These are phyloP conservation scores for Molorchus minor DNA, from an alignment of 2,888 invertebrate genomes.

Conservation along the genomic window DNA sequence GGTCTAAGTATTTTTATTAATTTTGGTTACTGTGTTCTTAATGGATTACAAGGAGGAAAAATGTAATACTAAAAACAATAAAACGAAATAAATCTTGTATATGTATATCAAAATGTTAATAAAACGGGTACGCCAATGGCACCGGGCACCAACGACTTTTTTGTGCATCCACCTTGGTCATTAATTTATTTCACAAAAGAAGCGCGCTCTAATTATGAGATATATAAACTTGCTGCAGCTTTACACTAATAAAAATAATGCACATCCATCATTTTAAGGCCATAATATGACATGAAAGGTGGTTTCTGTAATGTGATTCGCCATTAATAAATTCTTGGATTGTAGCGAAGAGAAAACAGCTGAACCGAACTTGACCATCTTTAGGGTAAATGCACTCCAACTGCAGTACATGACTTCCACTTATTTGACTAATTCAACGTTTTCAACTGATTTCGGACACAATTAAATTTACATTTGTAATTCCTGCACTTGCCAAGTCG, in stretches of 20 bases:
- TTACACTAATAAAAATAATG: conserved; percentile 39
- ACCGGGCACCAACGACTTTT: conserved; percentile 8
- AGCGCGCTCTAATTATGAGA: conserved; percentile 44
- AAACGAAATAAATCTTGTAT: too few species aligned
- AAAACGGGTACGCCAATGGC: conserved; percentile 2
- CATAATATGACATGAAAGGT: conserved; percentile 46
- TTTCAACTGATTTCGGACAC: conserved; percentile 9
- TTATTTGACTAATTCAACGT: conserved; percentile 21
- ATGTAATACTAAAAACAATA: too few species aligned
- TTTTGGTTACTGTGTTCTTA: too few species aligned
- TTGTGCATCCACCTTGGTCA: conserved; percentile 33
- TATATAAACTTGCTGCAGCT: conserved; percentile 44
- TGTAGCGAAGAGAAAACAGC: conserved; percentile 13
- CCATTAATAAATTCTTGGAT: conserved; percentile 19
- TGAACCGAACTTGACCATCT: conserved; percentile 15
- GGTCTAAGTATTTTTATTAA: too few species aligned
- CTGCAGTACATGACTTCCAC: conserved; percentile 7
- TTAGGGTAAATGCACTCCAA: conserved; percentile 21
- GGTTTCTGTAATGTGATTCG: conserved; percentile 47
- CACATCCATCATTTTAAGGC: conserved; percentile 46
- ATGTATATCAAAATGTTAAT: too few species aligned
- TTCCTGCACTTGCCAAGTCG: conserved; percentile 3
- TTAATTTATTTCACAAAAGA: conserved; percentile 45
- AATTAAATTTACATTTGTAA: conserved; percentile 1
- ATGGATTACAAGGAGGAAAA: too few species aligned